A percentile compares a stretch with the other conserved stretches of the same genome.
These are phyloP conservation scores for Spinus olivaceus DNA, from an alignment of 2,797 vertebrate genomes.

Conservation along the genomic window DNA sequence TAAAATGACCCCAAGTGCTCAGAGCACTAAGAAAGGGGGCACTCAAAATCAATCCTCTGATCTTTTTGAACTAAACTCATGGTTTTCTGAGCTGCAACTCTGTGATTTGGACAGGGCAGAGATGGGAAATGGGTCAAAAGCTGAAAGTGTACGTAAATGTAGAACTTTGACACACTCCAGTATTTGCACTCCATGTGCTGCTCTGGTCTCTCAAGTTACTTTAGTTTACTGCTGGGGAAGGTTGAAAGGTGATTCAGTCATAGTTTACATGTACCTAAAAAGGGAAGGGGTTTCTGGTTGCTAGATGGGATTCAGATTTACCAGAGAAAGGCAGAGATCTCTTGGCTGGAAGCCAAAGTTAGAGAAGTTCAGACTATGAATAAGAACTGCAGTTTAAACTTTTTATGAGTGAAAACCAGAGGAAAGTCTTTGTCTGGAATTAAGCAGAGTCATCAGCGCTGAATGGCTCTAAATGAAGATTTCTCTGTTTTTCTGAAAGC, in stretches of 20 bases:
- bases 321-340: not conserved
- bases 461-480: not conserved
- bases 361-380: not conserved
- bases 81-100: not conserved
- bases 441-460: not conserved
- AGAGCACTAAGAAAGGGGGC: not conserved
- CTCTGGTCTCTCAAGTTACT: not conserved
- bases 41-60: not conserved
- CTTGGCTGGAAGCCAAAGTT: conserved; percentile 18
- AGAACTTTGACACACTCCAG: not conserved
- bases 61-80: not conserved
- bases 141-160: not conserved
- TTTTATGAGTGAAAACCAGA: not conserved
- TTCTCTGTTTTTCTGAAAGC: conserved; percentile 6
- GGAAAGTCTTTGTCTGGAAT: not conserved
- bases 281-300: conserved; percentile 43
- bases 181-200: not conserved
- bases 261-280: conserved; percentile 44
- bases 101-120: not conserved
- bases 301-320: conserved; percentile 13
- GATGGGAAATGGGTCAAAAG: not conserved
- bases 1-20: not conserved
- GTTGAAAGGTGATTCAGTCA: conserved; percentile 37
- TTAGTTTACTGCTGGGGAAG: conserved; percentile 12
- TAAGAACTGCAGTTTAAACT: conserved; percentile 25